Evolutionary conservation across 2,113 vertebrate species (phyloP).

Genomic region (Eulemur rufifrons): DNA sequence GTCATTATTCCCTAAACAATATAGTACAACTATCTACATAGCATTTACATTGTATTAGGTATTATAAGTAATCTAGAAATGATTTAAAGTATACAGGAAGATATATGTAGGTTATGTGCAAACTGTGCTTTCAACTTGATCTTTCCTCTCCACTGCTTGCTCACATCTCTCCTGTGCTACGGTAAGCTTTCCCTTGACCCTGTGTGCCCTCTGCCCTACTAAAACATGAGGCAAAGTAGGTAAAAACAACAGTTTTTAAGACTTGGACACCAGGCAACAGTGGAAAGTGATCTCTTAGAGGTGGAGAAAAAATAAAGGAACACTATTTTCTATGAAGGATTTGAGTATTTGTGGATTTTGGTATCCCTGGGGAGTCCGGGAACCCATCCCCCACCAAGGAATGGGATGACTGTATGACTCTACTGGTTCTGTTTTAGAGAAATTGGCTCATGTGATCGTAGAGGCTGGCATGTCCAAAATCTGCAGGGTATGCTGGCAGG

Average conservation of each 20-base stretch:
- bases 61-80: background rate
- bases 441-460: background rate
- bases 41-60: background rate
- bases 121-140: background rate
- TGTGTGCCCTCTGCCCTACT: background rate
- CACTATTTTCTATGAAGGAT: background rate
- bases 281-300: background rate
- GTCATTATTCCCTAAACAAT: background rate
- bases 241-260: background rate
- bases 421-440: background rate
- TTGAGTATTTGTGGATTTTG: background rate
- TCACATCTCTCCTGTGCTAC: background rate
- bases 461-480: background rate
- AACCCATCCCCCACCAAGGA: background rate
- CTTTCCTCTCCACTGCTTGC: background rate
- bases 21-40: background rate
- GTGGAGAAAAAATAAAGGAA: background rate
- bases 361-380: background rate
- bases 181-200: background rate
- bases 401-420: background rate
- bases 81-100: background rate
- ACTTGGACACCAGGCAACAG: background rate
- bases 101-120: background rate
- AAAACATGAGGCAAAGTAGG: background rate
- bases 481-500: background rate